phyloP scores from a whole-genome alignment of 1,140 invertebrate species.

The Physella acuta region DNA sequence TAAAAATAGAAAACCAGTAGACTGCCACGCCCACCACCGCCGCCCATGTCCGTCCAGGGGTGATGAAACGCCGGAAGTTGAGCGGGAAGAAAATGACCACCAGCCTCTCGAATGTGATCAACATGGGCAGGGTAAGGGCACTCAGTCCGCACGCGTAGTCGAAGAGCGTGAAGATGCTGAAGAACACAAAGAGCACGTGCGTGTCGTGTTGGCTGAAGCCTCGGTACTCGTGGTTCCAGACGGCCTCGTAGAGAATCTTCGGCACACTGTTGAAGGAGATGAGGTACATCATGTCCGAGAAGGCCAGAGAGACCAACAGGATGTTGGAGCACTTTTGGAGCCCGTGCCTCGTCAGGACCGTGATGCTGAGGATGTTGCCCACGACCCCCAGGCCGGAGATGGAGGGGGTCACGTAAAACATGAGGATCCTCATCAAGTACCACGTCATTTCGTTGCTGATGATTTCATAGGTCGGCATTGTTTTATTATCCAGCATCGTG shows the following conservation, averaged over 20 bases:
- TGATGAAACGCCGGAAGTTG: constrained; percentile 4
- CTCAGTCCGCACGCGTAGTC: too few species aligned
- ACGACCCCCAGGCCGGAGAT: neutral
- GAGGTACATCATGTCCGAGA: constrained; percentile 10
- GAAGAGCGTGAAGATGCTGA: too few species aligned
- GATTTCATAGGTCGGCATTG: too few species aligned
- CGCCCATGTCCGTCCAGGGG: neutral
- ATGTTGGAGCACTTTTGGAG: constrained; percentile 18
- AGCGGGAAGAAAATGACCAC: constrained; percentile 12
- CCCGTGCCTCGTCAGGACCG: constrained; percentile 6
- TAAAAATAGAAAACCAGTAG: neutral
- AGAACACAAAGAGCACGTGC: too few species aligned
- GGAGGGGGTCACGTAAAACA: neutral
- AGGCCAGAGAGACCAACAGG: constrained; percentile 1
- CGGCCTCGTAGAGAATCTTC: neutral
- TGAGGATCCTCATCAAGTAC: too few species aligned
- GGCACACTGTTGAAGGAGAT: neutral
- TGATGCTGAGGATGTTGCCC: constrained; percentile 3
- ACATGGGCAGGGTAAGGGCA: neutral
- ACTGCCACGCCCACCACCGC: neutral
- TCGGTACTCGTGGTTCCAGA: too few species aligned
- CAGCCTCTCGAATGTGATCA: constrained; percentile 15
- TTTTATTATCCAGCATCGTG: too few species aligned
- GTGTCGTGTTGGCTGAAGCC: too few species aligned
- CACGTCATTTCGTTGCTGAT: too few species aligned